These are phyloP conservation scores for Sebastes nivosus DNA, from an alignment of 2,797 vertebrate genomes.

Conservation along the genomic window DNA sequence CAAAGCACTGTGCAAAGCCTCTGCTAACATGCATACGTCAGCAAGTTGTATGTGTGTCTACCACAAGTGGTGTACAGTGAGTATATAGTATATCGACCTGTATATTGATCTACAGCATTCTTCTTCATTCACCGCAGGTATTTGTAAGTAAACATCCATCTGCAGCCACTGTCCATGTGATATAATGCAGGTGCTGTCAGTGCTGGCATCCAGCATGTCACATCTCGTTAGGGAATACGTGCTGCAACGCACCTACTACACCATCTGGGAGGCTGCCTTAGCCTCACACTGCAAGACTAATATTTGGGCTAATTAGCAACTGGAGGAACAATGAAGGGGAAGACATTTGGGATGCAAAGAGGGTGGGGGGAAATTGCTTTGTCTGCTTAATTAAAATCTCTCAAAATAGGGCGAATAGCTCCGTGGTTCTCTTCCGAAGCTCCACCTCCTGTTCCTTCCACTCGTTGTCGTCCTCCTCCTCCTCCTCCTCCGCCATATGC, in stretches of 20 bases:
- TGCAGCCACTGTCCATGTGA: conserved; percentile 25
- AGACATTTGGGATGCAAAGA: conserved; percentile 72
- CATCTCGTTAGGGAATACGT: conserved; percentile 70
- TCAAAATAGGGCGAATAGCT: conserved; percentile 73
- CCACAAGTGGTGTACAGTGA: not conserved
- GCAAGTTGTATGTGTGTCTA: not conserved
- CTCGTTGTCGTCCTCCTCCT: conserved; percentile 52
- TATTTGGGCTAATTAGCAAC: conserved; percentile 81
- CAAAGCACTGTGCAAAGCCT: not conserved
- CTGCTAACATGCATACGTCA: not conserved
- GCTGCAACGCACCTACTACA: conserved; percentile 55
- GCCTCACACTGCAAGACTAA: conserved; percentile 70
- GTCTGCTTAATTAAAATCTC: conserved; percentile 81
- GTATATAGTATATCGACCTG: conserved; percentile 16
- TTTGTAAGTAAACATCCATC: conserved; percentile 26
- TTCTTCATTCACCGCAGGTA: conserved; percentile 15
- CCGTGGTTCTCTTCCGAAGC: conserved; percentile 50
- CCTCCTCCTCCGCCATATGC: conserved; percentile 75
- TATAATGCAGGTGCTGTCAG: conserved; percentile 49
- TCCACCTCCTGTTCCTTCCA: conserved; percentile 61
- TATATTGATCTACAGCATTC: conserved; percentile 19
- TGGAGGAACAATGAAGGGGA: conserved; percentile 73
- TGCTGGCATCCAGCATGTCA: conserved; percentile 57
- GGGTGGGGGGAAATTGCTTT: conserved; percentile 68
- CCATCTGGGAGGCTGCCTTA: conserved; percentile 78